A percentile compares a stretch with the other conserved stretches of the same genome.
Evolutionary conservation across 2,113 vertebrate species (phyloP).

Genomic region (Gila orcuttii): DNA sequence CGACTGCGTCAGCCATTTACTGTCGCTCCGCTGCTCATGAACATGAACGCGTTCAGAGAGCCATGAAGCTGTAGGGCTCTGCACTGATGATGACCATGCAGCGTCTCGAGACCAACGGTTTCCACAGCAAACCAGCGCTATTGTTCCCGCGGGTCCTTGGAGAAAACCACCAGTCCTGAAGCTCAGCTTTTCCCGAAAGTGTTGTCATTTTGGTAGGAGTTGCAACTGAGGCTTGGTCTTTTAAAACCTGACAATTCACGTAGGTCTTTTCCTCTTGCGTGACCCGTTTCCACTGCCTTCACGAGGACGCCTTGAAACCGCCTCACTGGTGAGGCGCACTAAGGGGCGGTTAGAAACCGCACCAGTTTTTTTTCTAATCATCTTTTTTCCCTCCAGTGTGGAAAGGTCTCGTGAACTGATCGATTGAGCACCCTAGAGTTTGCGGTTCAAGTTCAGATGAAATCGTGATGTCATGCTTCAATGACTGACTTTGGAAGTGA

Average conservation of each 20-base stretch:
- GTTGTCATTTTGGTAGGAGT: not conserved
- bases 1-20: slow-evolving; percentile 1
- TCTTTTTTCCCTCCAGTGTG: slow-evolving; percentile 59
- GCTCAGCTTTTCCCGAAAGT: not conserved
- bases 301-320: slow-evolving; percentile 74
- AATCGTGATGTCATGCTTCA: not conserved
- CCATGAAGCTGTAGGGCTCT: slow-evolving; percentile 22
- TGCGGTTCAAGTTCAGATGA: slow-evolving; percentile 12
- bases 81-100: slow-evolving; percentile 1
- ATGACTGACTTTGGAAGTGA: not conserved
- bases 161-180: not conserved
- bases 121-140: slow-evolving; percentile 25
- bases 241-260: slow-evolving; percentile 15
- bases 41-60: slow-evolving; percentile 24
- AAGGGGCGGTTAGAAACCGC: slow-evolving; percentile 75
- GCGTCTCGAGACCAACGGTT: slow-evolving; percentile 25
- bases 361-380: slow-evolving; percentile 65
- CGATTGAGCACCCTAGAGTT: not conserved
- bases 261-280: slow-evolving; percentile 11
- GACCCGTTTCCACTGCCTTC: slow-evolving; percentile 2
- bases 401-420: slow-evolving; percentile 42
- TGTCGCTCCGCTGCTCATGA: slow-evolving; percentile 38
- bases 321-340: not conserved
- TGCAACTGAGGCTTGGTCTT: not conserved
- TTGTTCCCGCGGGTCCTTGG: slow-evolving; percentile 9